Base-by-base conservation (phyloP, 2,888 invertebrate species). In the Pollenia griseotomentosa region DNA sequence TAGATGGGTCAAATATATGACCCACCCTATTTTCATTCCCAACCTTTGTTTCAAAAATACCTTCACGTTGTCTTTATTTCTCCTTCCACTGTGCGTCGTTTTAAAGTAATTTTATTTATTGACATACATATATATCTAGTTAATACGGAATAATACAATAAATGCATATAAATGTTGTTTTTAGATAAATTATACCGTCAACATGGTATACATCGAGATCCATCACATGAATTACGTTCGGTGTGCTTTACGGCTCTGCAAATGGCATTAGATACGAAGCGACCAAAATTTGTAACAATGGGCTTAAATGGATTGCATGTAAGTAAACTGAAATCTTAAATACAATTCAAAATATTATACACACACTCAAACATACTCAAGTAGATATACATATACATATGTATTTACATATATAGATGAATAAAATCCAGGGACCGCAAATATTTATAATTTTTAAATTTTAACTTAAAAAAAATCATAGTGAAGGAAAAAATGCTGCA, bases 251-350 rank as follows among this genome's bases (percentile, higher is more conserved):
- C 96, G 89, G 97, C 98, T 2, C 94, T 99, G 89, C 98, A 98
- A 93, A 94, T 97, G 90, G 97, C 98, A 42, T 94, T 99, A 90
- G 98, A 98, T 93, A 97, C 96, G 89, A 97, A 97, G 92, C 95
- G 97, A 89, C 96, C 97, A 90, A 97, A 97, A 93, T 95, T 98
- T 89, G 96, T 98, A 84, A 95, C 96, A 57, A 96, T 96, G 92
- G 97, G 97, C 11, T 94, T 99, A 61, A 96, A 96, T 91, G 98
- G 98, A 88, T 96, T 99, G 91, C 98, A 98, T 94, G 98, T 98
- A 94, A 94, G 96, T 95, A 87, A 70, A 59, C 48, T 68, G 78
- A 79, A 68, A 68, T 48, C 78, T 79, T 79, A 51, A 68, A 75
- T 75, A 57, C 66, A 44, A 40, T 66, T 48, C 12, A 57, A 78